Conservation (phyloP, 2,888 invertebrate species). For the Nephrotoma flavescens region DNA sequence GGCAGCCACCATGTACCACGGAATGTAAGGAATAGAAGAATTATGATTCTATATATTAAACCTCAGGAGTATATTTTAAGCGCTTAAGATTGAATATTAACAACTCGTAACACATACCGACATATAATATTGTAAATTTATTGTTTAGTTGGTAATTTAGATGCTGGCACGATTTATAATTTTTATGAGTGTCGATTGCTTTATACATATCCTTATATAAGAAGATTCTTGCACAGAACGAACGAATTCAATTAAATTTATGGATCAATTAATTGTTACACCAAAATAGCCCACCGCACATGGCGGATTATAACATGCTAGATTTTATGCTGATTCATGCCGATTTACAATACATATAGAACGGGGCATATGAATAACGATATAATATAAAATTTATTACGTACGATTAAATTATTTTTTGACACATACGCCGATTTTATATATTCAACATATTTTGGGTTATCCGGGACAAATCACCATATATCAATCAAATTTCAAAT, state of each 20-base stretch:
- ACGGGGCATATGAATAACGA: background rate
- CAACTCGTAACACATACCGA: background rate
- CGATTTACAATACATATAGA: background rate
- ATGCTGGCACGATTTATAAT: background rate
- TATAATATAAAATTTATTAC: background rate
- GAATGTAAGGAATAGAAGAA: background rate
- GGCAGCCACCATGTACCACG: background rate
- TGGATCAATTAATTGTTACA: background rate
- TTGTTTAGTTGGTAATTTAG: background rate
- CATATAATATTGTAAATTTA: background rate
- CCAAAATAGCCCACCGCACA: background rate
- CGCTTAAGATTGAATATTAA: background rate
- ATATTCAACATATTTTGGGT: background rate
- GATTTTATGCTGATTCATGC: background rate
- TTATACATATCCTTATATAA: background rate
- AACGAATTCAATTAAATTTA: background rate
- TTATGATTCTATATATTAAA: background rate
- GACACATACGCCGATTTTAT: background rate
- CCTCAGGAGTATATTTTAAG: background rate
- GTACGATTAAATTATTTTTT: background rate
- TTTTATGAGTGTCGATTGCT: background rate
- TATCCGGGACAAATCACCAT: background rate
- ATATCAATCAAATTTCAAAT: background rate
- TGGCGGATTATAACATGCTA: background rate
- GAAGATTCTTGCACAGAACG: background rate